Conservation (phyloP, 2,113 vertebrate genomes). For the Puffinus mauretanicus region DNA sequence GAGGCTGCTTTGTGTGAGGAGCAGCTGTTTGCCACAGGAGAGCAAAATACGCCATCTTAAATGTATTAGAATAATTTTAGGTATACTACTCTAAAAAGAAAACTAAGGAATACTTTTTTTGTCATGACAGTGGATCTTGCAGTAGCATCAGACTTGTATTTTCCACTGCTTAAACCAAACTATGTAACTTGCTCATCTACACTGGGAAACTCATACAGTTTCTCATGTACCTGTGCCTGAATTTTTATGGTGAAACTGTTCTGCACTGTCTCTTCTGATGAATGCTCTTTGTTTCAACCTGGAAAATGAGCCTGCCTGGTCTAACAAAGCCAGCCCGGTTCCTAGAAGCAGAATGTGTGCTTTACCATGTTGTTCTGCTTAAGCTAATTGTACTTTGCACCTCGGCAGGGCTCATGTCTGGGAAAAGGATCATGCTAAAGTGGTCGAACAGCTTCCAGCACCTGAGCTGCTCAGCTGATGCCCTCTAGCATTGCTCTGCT, state of each 20-base stretch:
- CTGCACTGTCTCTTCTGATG: background rate
- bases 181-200: background rate
- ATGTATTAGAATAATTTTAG: background rate
- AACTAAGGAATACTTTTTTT: background rate
- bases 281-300: background rate
- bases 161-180: background rate
- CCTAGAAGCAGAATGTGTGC: background rate
- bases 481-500: background rate
- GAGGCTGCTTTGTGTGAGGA: too few species aligned
- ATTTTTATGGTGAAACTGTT: background rate
- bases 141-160: background rate
- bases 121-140: background rate
- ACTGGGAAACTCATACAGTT: background rate
- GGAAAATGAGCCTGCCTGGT: background rate
- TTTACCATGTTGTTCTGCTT: background rate
- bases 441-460: background rate
- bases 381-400: slow-evolving; percentile 12
- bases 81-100: background rate
- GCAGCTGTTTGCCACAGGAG: too few species aligned
- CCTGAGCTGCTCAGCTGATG: background rate
- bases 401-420: background rate
- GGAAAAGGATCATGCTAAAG: background rate
- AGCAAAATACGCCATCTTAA: background rate
- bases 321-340: background rate
- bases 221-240: background rate